Evolutionary conservation across 2,113 vertebrate species (phyloP), one percentile per base, ranked within the genome.

Genomic region (Desmodus rotundus): DNA sequence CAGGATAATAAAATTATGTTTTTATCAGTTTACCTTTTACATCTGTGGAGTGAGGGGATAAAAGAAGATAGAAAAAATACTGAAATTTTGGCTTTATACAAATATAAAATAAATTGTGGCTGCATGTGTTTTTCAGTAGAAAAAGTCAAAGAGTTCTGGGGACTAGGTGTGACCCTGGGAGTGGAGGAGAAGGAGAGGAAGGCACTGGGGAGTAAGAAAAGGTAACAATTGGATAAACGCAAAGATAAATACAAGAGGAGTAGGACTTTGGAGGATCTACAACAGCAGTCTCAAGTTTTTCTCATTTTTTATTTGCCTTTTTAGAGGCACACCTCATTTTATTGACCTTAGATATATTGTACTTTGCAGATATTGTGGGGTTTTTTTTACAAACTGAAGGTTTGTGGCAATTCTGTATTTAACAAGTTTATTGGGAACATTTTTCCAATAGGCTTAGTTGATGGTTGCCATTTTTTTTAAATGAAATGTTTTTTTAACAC

Each of bases 1-100:
- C 13, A 76, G 63, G 91, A 91, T 80, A 12, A 91, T 13, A 41
- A 41, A 87, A 77, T 33, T 12, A 93, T 78, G n/a, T 65, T 5
- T 16, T 45, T 94, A 89, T n/a, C 77, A 91, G 50, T 77, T 89
- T 89, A 45, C 17, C 20, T 77, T 89, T 72, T 22, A 65, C 58
- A 95, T 73, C 85, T 95, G 12, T 54, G 7, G 0, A 91, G 20
- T 54, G 1, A 31, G 33, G 15, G 11, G 1, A 54, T 54, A 31
- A 87, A 33, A 73, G 28, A 52, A 54, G 52, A 54, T 54, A 54
- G 43, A 61, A 43, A 63, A 77, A 68, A 19, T 45, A 7, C 3
- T 17, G 1, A 52, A 7, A 4, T 26, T 77, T 94, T 67, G 3
- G 2, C 3, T 77, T 68, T 74, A 73, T 7, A 70, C 2, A 78